Evolutionary conservation across 2,797 vertebrate species (phyloP).

Genomic region (Anniella stebbinsi): DNA sequence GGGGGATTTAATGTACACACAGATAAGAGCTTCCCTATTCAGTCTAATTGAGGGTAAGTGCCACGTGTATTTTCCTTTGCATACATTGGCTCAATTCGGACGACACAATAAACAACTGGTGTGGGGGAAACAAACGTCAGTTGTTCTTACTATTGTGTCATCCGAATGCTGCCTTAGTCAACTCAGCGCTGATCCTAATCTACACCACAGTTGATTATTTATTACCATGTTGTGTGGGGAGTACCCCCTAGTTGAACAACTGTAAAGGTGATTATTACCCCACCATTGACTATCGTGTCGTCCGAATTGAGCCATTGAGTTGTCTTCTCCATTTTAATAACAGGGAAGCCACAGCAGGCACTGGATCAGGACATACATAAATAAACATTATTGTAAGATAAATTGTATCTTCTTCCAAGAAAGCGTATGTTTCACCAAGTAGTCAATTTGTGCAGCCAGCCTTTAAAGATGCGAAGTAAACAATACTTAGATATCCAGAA

Average conservation of each 20-base stretch:
- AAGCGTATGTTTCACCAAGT: neutral
- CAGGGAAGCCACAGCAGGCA: neutral
- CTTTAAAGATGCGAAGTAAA: neutral
- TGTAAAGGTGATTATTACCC: too few relatives aligned
- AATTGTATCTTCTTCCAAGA: slow-evolving; percentile 19
- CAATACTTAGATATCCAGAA: slow-evolving; percentile 38
- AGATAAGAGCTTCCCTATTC: neutral
- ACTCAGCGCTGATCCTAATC: too few relatives aligned
- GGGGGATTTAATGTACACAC: neutral
- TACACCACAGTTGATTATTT: too few relatives aligned
- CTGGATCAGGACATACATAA: neutral
- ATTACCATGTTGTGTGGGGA: too few relatives aligned
- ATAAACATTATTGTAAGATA: neutral
- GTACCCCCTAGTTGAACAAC: too few relatives aligned
- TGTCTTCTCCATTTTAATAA: neutral
- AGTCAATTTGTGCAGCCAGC: slow-evolving; percentile 1
- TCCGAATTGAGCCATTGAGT: too few relatives aligned
- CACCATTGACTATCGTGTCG: too few relatives aligned
- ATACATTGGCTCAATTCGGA: too few relatives aligned
- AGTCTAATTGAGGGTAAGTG: neutral
- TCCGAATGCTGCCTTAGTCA: too few relatives aligned
- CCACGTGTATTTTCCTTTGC: neutral
- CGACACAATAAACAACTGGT: too few relatives aligned
- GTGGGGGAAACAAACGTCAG: too few relatives aligned
- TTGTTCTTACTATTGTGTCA: too few relatives aligned